phyloP scores from a whole-genome alignment of 1,140 invertebrate genomes.

The Dendroctonus valens region DNA sequence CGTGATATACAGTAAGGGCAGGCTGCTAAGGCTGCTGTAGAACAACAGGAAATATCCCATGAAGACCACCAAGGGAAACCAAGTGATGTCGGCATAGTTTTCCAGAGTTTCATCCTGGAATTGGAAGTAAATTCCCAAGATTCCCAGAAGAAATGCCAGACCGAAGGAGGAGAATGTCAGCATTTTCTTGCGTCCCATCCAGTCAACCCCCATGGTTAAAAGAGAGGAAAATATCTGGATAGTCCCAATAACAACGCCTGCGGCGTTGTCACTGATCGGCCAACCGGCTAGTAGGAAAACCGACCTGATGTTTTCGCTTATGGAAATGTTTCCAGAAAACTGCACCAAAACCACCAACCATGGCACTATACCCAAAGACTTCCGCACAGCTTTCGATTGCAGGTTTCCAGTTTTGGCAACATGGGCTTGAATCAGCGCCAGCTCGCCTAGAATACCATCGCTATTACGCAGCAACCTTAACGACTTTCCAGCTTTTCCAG shows the following conservation, averaged over 20 bases:
- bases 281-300: slow-evolving; percentile 65
- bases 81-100: slow-evolving; percentile 25
- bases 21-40: slow-evolving; percentile 65
- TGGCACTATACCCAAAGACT: slow-evolving; percentile 65
- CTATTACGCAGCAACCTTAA: slow-evolving; percentile 1
- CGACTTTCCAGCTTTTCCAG: slow-evolving; percentile 50
- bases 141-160: slow-evolving; percentile 49
- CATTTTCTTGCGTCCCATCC: slow-evolving; percentile 67
- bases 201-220: slow-evolving; percentile 68
- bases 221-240: slow-evolving; percentile 66
- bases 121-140: slow-evolving; percentile 34
- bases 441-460: slow-evolving; percentile 49
- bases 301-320: slow-evolving; percentile 72
- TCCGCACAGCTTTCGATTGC: slow-evolving; percentile 55
- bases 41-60: slow-evolving; percentile 34
- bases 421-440: slow-evolving; percentile 54
- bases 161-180: slow-evolving; percentile 66
- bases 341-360: slow-evolving; percentile 70
- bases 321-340: slow-evolving; percentile 75
- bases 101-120: slow-evolving; percentile 18
- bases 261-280: slow-evolving; percentile 55
- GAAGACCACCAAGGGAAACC: slow-evolving; percentile 35
- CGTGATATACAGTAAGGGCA: slow-evolving; percentile 79
- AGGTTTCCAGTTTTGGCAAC: slow-evolving; percentile 52
- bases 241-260: slow-evolving; percentile 74